These are phyloP conservation scores for Lumbricus terrestris DNA, from an alignment of 2,888 invertebrate genomes.

Conservation along the genomic window DNA sequence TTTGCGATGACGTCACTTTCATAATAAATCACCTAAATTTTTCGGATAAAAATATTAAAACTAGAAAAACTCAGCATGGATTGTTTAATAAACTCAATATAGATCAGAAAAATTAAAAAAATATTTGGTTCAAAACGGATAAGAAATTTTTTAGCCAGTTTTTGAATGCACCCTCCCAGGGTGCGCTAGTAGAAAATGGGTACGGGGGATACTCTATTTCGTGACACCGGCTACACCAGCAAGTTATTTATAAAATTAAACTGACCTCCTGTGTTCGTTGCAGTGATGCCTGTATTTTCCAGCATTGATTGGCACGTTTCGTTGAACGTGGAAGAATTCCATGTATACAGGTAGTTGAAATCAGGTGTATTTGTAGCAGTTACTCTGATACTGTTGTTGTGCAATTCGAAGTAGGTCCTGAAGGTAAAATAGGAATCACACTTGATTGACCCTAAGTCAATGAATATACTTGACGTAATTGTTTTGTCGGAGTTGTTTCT, in stretches of 20 bases:
- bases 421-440: not conserved
- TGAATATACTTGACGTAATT: not conserved
- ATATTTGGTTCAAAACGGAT: too few species aligned
- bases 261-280: not conserved
- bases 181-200: too few species aligned
- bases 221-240: too few species aligned
- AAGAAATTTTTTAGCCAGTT: too few species aligned
- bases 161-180: too few species aligned
- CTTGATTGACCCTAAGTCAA: not conserved
- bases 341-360: not conserved
- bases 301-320: not conserved
- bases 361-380: not conserved
- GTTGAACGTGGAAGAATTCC: not conserved
- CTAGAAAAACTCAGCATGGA: too few species aligned
- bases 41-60: too few species aligned
- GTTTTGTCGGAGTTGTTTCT: not conserved
- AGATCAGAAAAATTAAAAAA: too few species aligned
- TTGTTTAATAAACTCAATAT: too few species aligned
- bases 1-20: too few species aligned
- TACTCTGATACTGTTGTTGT: not conserved
- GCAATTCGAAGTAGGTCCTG: not conserved
- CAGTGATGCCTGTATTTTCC: not conserved
- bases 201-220: too few species aligned
- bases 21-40: too few species aligned
- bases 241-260: not conserved